Percentiles rank a stretch among this genome's conserved stretches.
Conservation (phyloP, 2,113 vertebrate species). For the Rhinoderma darwinii region DNA sequence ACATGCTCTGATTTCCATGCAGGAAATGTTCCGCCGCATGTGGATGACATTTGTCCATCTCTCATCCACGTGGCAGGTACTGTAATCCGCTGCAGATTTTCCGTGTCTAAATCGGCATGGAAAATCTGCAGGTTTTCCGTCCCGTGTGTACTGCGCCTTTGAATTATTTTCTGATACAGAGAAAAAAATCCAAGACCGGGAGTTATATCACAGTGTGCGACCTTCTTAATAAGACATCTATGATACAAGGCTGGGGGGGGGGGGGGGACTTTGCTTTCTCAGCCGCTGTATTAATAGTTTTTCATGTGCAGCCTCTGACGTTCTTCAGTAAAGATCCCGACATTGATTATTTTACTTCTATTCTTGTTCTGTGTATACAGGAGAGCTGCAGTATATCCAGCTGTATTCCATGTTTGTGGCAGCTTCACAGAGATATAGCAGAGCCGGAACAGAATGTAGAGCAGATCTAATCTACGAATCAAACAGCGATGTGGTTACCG, state of each 20-base stretch:
- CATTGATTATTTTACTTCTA: conserved; percentile 45
- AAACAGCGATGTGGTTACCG: not conserved
- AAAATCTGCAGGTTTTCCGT: no score
- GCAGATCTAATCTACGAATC: not conserved
- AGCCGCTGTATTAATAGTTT: conserved; percentile 29
- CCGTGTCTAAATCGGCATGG: no score
- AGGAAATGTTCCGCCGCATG: no score
- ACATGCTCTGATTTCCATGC: no score
- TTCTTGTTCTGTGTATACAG: conserved; percentile 27
- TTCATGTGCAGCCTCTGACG: conserved; percentile 8
- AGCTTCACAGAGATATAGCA: not conserved
- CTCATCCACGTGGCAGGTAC: no score
- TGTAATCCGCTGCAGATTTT: no score
- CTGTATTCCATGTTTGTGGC: not conserved
- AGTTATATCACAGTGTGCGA: not conserved
- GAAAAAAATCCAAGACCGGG: not conserved
- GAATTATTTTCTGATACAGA: not conserved
- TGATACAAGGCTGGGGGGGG: not conserved
- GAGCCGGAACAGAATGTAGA: not conserved
- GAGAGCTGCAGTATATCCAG: not conserved
- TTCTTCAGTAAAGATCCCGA: conserved; percentile 31
- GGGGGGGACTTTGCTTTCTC: conserved; percentile 36
- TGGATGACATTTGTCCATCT: no score
- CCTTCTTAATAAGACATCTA: not conserved
- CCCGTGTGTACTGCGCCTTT: no score